Base-by-base conservation (phyloP, 2,113 vertebrate species). In the Phyllostomus hastatus region DNA sequence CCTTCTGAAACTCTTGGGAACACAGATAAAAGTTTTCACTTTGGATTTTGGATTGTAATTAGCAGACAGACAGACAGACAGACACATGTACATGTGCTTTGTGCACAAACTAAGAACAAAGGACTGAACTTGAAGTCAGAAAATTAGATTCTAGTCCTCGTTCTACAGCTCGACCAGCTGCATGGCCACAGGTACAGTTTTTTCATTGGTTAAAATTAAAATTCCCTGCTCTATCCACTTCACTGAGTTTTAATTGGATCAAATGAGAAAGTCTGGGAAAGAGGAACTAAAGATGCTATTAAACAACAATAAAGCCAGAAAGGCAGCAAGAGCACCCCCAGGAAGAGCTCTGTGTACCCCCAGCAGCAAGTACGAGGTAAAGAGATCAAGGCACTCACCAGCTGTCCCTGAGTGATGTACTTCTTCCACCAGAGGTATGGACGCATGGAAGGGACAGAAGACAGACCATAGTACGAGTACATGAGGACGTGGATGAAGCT, bases 371-470 rank as follows among this genome's bases (percentile, higher is more conserved):
- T 5, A 52, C 78, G 11, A 10, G 33, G 57, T 64, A 14, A 46
- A 28, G 52, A 50, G 85, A 92, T 41, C 3, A 7, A 2, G 26
- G 43, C 48, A 98, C 99, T 98, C 98, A 99, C 99, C 99, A 99
- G 98, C 98, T 99, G 99, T 16, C 99, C 98, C 98, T 99, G 99
- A 48, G 99, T 99, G 98, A 99, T 99, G 98, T 99, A 99, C 97
- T 99, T 99, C 98, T 99, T 99, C 99, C 99, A 99, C 99, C 99
- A 99, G 80, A 99, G 99, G 98, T 99, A 99, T 0, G 99, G 99
- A 48, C 99, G 98, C 94, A 99, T 98, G 95, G 99, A 99, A 19
- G 99, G 99, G 96, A 99, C 91, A 28, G 99, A 99, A 0, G 99
- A 99, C 95, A 99, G 98, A 20, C 99, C 99, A 0, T 99, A 99